Evolutionary conservation across 2,797 vertebrate genomes (phyloP).

Genomic region (Spheniscus humboldti): DNA sequence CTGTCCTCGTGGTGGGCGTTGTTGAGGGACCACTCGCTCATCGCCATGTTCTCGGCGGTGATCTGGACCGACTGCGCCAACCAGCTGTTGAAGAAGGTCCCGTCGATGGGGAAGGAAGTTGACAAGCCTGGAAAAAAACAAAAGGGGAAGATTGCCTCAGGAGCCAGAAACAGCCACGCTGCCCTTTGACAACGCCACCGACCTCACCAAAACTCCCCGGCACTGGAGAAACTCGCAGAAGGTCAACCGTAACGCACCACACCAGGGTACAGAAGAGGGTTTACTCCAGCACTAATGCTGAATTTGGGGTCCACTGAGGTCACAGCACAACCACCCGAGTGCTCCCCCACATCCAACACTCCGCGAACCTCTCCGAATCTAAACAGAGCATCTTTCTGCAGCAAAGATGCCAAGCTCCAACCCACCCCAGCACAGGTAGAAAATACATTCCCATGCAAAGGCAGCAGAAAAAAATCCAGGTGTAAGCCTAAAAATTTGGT

Average conservation of each 20-base stretch:
- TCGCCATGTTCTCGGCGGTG: constrained; percentile 90
- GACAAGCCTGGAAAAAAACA: constrained; percentile 81
- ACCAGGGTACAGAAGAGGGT: not conserved
- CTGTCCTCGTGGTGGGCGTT: constrained; percentile 81
- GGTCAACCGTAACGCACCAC: accelerated
- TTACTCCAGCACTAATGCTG: not conserved
- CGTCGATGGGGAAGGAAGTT: constrained; percentile 91
- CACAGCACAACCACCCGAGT: accelerated
- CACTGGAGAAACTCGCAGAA: accelerated
- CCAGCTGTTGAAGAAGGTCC: constrained; percentile 95
- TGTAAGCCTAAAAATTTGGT: not conserved
- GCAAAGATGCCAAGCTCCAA: not conserved
- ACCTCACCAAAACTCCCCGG: not conserved
- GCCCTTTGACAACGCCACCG: not conserved
- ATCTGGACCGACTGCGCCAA: constrained; percentile 94
- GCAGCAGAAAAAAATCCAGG: not conserved
- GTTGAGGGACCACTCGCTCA: constrained; percentile 92
- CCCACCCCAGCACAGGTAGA: not conserved
- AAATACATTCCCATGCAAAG: accelerated
- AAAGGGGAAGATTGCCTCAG: not conserved
- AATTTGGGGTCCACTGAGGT: not conserved
- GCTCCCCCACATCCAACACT: not conserved
- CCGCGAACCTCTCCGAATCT: accelerated
- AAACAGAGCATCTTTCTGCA: not conserved
- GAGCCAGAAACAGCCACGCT: not conserved